These are phyloP conservation scores for Noctua janthina DNA, from an alignment of 2,888 invertebrate genomes.

Conservation along the genomic window DNA sequence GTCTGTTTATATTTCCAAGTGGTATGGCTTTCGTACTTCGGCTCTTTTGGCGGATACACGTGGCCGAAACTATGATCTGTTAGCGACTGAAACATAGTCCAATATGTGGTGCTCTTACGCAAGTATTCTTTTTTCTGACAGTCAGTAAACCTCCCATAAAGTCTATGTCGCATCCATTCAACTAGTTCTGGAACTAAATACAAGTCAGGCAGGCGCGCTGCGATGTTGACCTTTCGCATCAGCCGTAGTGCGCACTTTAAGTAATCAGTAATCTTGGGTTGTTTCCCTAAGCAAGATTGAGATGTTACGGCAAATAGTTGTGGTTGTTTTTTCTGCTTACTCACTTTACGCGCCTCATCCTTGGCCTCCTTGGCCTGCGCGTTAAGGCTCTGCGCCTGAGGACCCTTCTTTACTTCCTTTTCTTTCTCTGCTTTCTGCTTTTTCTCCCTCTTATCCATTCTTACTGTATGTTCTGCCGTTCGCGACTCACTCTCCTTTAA, in stretches of 20 bases:
- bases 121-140: constrained; percentile 71
- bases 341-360: constrained; percentile 21
- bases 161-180: constrained; percentile 85
- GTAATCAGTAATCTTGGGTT: constrained; percentile 80
- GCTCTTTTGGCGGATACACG: constrained; percentile 73
- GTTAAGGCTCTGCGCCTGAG: neutral
- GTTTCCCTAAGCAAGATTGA: constrained; percentile 77
- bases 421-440: constrained; percentile 1
- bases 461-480: constrained; percentile 35
- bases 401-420: constrained; percentile 17
- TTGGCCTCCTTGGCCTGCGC: neutral
- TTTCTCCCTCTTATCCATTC: too few species aligned
- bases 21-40: constrained; percentile 71
- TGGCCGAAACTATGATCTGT: constrained; percentile 75
- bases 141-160: constrained; percentile 76
- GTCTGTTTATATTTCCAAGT: constrained; percentile 80
- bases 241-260: constrained; percentile 80
- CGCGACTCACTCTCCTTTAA: neutral
- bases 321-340: neutral
- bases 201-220: constrained; percentile 83
- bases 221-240: constrained; percentile 78
- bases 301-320: constrained; percentile 61
- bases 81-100: constrained; percentile 76
- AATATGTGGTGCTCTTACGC: constrained; percentile 74
- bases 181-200: constrained; percentile 82